Evolutionary conservation across 2,888 invertebrate genomes (phyloP).

Genomic region (Hirtodrosophila confusa): DNA sequence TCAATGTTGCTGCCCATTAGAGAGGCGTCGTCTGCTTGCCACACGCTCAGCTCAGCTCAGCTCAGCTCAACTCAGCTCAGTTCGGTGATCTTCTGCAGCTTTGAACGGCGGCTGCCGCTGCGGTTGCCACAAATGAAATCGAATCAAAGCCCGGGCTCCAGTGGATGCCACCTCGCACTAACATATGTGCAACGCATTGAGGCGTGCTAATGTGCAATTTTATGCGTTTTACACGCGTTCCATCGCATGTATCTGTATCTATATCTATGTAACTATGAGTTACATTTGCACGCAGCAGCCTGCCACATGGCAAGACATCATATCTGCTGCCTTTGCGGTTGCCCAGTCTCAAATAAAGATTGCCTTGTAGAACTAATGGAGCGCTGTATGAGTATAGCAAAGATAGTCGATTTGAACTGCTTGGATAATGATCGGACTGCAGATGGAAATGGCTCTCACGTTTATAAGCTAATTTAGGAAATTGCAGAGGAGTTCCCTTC

Average conservation of each 20-base stretch:
- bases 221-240: constrained; percentile 71
- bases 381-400: constrained; percentile 4
- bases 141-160: constrained; percentile 59
- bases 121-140: constrained; percentile 70
- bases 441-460: constrained; percentile 16
- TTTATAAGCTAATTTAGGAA: constrained; percentile 12
- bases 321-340: constrained; percentile 57
- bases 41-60: constrained; percentile 58
- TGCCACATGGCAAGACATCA: constrained; percentile 55
- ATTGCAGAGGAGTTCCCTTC: constrained; percentile 12
- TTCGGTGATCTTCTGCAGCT: constrained; percentile 22
- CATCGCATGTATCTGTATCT: constrained; percentile 16
- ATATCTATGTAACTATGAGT: constrained; percentile 42
- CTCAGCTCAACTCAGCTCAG: constrained; percentile 24
- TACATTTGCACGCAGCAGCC: constrained; percentile 33
- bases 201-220: constrained; percentile 71
- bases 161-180: constrained; percentile 46
- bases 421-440: constrained; percentile 16
- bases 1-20: constrained; percentile 67
- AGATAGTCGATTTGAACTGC: background rate
- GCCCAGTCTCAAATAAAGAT: constrained; percentile 25
- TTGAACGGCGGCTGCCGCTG: constrained; percentile 31
- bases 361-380: constrained; percentile 33
- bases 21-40: constrained; percentile 69
- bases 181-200: constrained; percentile 58